Conservation (phyloP, 1,140 invertebrate genomes). For the Propsilocerus akamusi region DNA sequence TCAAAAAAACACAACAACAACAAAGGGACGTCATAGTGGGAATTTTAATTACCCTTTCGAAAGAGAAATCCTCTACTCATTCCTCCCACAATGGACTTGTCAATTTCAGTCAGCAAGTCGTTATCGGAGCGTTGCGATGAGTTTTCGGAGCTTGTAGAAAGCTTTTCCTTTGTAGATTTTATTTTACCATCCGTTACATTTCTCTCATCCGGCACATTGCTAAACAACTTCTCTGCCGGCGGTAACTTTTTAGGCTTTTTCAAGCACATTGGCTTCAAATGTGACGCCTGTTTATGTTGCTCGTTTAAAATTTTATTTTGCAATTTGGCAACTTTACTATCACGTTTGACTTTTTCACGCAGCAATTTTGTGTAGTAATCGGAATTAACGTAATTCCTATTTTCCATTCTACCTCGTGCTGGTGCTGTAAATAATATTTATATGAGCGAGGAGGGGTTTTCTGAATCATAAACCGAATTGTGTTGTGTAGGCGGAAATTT, state of each 20-base stretch:
- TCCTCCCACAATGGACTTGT: constrained; percentile 28
- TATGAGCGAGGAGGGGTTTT: too few species aligned
- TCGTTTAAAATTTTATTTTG: not conserved
- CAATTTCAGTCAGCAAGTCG: constrained; percentile 44
- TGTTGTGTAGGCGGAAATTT: too few species aligned
- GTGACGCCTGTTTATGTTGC: not conserved
- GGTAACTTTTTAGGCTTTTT: not conserved
- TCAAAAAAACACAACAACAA: too few species aligned
- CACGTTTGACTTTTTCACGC: not conserved
- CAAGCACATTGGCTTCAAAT: not conserved
- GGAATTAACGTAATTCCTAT: not conserved
- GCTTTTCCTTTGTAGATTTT: constrained; percentile 4
- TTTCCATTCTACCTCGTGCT: not conserved
- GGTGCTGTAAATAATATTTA: too few species aligned
- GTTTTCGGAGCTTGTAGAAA: constrained; percentile 14
- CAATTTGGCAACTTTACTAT: not conserved
- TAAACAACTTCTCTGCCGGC: not conserved
- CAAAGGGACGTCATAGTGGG: not conserved
- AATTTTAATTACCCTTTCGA: not conserved
- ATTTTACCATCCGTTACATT: not conserved
- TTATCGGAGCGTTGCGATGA: constrained; percentile 20
- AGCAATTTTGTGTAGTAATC: not conserved
- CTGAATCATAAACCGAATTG: too few species aligned
- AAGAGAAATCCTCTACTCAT: constrained; percentile 39
- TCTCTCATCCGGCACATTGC: not conserved